Evolutionary conservation across 2,113 vertebrate genomes (phyloP), one percentile per base, ranked within the genome.

Genomic region (Otocyon megalotis): DNA sequence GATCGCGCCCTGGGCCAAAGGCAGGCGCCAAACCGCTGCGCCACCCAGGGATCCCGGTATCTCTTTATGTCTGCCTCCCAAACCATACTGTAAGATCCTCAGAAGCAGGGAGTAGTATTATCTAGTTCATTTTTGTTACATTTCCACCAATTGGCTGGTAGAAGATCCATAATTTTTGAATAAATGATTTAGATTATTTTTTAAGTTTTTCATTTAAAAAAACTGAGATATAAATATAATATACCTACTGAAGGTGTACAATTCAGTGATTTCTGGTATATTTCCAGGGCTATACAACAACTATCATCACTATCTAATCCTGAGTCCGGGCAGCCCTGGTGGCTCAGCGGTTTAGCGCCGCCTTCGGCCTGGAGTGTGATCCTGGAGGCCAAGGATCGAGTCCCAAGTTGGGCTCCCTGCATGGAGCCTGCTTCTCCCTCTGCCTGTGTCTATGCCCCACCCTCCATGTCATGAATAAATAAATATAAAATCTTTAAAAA

Each of bases 41-140:
- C n/a, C n/a, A n/a, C n/a, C n/a, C n/a, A n/a, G n/a, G n/a, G n/a
- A n/a, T n/a, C n/a, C n/a, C n/a, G 26, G 10, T 65, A 90, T 56
- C 13, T 96, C 6, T 65, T 96, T 72, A 62, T 13, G 43, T 74
- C n/a, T 91, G 37, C 74, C 43, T 90, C n/a, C 28, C 10, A 79
- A 90, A 69, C 8, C 84, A 81, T 19, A 93, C 7, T 19, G 26
- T 37, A 82, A 85, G 35, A 93, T 56, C 48, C 30, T 56, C 8
- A 56, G 19, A 85, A 9, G n/a, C 17, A 85, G 53, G 32, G 63
- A 72, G 12, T 94, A 37, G 37, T 76, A 76, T 8, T 43, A 91
- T 50, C 30, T 80, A 77, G 35, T 54, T 94, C n/a, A 74, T 88
- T 85, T 95, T 93, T 82, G 93, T 80, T 88, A 95, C 50, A 69